Evolutionary conservation across 2,113 vertebrate genomes (phyloP), one percentile per base, ranked within the genome.

Genomic region (Pachyramphus minor): DNA sequence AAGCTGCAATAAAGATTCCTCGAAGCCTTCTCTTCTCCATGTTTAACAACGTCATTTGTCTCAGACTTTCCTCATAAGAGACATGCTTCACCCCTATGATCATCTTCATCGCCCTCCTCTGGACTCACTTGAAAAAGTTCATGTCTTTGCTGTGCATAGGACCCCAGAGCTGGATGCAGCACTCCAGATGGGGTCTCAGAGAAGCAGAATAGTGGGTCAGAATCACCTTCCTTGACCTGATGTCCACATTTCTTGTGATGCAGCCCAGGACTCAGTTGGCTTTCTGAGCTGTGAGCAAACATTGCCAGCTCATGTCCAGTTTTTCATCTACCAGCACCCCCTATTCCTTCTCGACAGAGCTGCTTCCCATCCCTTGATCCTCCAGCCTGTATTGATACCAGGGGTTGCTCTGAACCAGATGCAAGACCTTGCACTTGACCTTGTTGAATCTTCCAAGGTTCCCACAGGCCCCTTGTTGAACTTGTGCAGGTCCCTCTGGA

Each of bases 81-180:
- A 63, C 16, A 4, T 25, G 7, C 1, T 84, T 22, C 18, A 50
- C 1, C 18, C 18, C 19, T 18, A 1, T 23, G 24, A 66, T 14
- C 12, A 15, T n/a, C 11, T 18, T 35, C 21, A 19, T 33, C 49
- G 2, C 24, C 28, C 17, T 66, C 8, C 22, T 81, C 52, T 55
- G 31, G 23, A n/a, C 19, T n/a, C 0, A 0, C 11, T 56, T 19
- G 28, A 42, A 20, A 11, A 50, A 42, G 8, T 23, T n/a, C 21
- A 6, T 14, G 44, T 35, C 18, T 62, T 41, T 62, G 25, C 37
- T 41, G 25, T 63, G 27, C 37, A 20, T 27, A 39, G 37, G 37
- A 41, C 27, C 12, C 60, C 18, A 63, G 37, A 63, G 12, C 8
- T 41, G 60, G 37, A 41, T 41, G 37, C 27, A 41, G 37, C 12